Conservation (phyloP, 2,797 vertebrate species). For the Crenichthys baileyi region DNA sequence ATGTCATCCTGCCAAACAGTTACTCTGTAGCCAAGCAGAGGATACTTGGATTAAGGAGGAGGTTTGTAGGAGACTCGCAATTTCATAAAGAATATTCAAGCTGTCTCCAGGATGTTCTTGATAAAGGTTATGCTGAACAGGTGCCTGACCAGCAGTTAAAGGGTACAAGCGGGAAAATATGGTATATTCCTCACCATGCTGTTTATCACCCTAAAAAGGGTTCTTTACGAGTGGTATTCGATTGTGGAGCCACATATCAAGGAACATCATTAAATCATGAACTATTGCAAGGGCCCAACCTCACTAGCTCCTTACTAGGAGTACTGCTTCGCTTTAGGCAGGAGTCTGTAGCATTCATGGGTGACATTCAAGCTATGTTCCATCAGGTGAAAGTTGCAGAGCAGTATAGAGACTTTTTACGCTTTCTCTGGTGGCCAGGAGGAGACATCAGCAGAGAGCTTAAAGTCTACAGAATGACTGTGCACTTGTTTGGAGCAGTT, state of each 20-base stretch:
- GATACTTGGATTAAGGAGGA: no score
- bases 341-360: background rate
- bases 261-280: no score
- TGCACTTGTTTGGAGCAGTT: background rate
- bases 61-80: no score
- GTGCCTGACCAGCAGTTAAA: background rate
- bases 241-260: no score
- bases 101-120: background rate
- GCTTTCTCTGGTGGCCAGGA: conserved; percentile 1
- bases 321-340: background rate
- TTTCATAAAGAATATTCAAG: background rate
- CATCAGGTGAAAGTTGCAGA: conserved; percentile 2
- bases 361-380: background rate
- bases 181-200: background rate
- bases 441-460: background rate
- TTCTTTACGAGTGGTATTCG: no score
- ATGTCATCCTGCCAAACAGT: no score
- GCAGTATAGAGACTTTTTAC: background rate
- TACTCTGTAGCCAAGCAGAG: no score
- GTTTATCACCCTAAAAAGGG: background rate
- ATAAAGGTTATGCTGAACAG: background rate
- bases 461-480: background rate
- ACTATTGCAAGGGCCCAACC: no score
- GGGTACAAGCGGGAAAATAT: background rate
- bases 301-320: no score